Base-by-base conservation (phyloP, 2,888 invertebrate species). In the Drosophila neotestacea region DNA sequence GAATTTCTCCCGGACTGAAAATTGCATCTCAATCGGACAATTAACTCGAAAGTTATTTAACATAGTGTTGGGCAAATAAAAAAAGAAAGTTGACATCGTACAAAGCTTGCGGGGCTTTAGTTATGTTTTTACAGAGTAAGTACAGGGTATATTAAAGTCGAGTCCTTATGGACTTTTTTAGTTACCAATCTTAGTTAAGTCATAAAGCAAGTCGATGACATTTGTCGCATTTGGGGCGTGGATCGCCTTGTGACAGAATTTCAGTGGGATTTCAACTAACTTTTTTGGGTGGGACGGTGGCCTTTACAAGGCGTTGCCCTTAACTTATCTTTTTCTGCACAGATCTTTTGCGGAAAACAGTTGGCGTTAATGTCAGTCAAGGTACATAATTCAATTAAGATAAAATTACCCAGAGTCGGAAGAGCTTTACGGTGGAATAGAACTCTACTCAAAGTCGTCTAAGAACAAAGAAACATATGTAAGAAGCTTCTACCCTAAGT, bases 351-450 rank as follows among this genome's bases (percentile, higher is more conserved):
- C 16, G 16, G 16, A 62, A 47, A 47, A 38, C 69, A 63, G 86
- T 84, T 83, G 88, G 74, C 83, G 76, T 82, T 70, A 59, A 54
- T 75, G 84, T 75, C 84, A 68, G 68, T 70, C 38, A 61, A 51
- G 51, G 54, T 50, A 71, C 65, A 84, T 84, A 84, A 86, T 88
- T 84, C 87, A 84, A 84, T 84, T 84, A 84, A 42, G 55, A 27
- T 38, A 60, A 72, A 58, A 56, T 50, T 28, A 51, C 11, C 28
- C 7, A 16, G 27, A 41, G 16, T n/a, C 6, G 6, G 27, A 13
- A 34, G 54, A 7, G 11, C 34, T 34, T n/a, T 27, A 11, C 22
- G 32, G 16, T 59, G 13, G 38, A 39, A 11, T 16, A 7, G 6
- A 28, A 6, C 5, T 10, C 50, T 22, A 6, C 0, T 38, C 1